Base-by-base conservation (phyloP, 2,113 vertebrate species). In the Oxyura jamaicensis region DNA sequence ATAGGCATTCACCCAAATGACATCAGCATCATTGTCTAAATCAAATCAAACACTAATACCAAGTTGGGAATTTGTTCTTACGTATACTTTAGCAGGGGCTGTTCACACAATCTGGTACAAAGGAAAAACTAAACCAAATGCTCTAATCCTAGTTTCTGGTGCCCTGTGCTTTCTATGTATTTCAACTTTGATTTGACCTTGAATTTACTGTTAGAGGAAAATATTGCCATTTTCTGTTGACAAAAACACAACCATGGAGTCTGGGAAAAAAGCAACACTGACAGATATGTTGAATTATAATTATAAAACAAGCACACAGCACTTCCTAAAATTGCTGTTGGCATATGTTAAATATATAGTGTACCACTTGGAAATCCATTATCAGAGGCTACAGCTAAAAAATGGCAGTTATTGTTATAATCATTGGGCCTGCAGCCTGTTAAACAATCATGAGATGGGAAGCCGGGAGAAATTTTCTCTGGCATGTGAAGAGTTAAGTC, bases 381-480 rank as follows among this genome's bases (percentile, higher is more conserved):
- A 76, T 59, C 41, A 82, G 72, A 79, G 68, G 41, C 42, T 88
- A 16, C 74, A 78, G 31, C 66, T 89, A 48, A 92, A 72, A 79
- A 79, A 87, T 20, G 78, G 28, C 35, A 50, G 7, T 76, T 88
- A 59, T 58, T 69, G 6, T 83, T 88, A 18, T 62, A 72, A 65
- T 82, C 35, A 42, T 60, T 68, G 50, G 80, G 50, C 93, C 83
- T 96, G 46, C 69, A 91, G 93, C 65, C 92, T 96, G 83, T 97
- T 95, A 82, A 96, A 73, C 82, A 83, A 44, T 52, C 60, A 52
- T 48, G 58, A 86, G 69, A 62, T 67, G 65, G 76, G 48, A 33
- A 93, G 10, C 53, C 66, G 66, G 28, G 39, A 75, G 66, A 72
- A 60, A 46, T 68, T 81, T 72, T 66, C 12, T 59, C 15, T 20